Percentiles rank a stretch among this genome's conserved stretches.
phyloP scores from a whole-genome alignment of 2,113 vertebrate genomes.

The Aegithalos caudatus region DNA sequence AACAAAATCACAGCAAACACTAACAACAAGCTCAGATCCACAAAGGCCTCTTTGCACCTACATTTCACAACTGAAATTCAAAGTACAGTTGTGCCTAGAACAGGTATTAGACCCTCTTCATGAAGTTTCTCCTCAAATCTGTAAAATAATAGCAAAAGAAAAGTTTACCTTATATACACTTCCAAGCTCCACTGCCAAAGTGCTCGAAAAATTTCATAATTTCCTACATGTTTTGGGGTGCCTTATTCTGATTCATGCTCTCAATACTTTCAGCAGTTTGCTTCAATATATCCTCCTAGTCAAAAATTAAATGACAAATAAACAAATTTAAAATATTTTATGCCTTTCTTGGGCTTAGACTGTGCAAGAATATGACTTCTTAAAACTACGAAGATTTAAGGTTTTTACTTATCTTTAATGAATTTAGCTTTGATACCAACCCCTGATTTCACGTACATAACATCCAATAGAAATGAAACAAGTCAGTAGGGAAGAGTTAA shows the following conservation, averaged over 20 bases:
- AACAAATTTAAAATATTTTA: background rate
- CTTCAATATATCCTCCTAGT: conserved; percentile 81
- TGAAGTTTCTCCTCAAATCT: background rate
- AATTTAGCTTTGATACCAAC: conserved; percentile 55
- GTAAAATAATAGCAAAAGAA: background rate
- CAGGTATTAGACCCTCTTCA: background rate
- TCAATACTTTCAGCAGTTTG: conserved; percentile 81
- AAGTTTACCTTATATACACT: conserved; percentile 85
- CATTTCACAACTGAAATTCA: background rate
- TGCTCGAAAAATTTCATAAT: conserved; percentile 85
- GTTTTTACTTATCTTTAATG: conserved; percentile 73
- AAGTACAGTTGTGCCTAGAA: background rate
- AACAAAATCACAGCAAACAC: background rate
- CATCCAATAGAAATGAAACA: conserved; percentile 91
- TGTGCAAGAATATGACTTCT: background rate
- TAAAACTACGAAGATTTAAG: background rate
- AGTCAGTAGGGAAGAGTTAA: conserved; percentile 84
- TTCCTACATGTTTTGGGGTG: conserved; percentile 82
- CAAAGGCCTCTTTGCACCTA: background rate
- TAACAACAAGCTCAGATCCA: background rate
- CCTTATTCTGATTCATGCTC: conserved; percentile 82
- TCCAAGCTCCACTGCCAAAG: conserved; percentile 85
- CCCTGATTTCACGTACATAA: conserved; percentile 85
- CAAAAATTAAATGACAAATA: background rate
- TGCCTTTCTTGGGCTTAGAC: background rate